Conservation (phyloP, 2,797 vertebrate genomes). For the Acanthopagrus latus region DNA sequence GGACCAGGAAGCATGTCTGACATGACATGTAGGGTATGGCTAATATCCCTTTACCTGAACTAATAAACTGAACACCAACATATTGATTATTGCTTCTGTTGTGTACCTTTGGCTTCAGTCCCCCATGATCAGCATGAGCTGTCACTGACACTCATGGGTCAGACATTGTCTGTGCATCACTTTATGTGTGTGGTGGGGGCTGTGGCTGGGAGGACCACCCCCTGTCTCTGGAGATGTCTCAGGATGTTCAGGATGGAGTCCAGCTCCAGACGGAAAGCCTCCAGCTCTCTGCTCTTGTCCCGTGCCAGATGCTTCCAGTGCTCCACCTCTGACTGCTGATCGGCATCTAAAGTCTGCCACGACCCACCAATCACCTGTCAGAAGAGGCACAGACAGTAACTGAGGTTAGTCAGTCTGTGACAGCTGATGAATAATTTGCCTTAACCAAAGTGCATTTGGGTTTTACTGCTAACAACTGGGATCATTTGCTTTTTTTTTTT, state of each 20-base stretch:
- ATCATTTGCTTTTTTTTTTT: no score
- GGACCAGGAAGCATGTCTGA: neutral
- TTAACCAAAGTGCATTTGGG: no score
- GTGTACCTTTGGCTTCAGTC: neutral
- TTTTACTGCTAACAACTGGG: no score
- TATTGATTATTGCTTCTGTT: neutral
- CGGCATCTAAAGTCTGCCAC: constrained; percentile 68
- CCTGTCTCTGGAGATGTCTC: constrained; percentile 91
- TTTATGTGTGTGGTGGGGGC: constrained; percentile 56
- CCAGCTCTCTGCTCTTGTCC: constrained; percentile 89
- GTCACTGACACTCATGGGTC: neutral
- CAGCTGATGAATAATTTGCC: no score
- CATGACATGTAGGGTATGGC: neutral
- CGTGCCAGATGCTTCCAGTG: constrained; percentile 90
- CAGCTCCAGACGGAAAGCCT: constrained; percentile 91
- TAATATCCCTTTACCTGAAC: neutral
- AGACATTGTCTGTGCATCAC: neutral
- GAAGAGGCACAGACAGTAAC: neutral
- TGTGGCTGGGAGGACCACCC: constrained; percentile 84
- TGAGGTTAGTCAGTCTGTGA: neutral
- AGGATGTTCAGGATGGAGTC: constrained; percentile 94
- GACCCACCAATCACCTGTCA: constrained; percentile 87
- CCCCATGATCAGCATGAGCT: neutral
- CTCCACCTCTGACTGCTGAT: constrained; percentile 85
- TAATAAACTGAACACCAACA: neutral